A percentile compares a stretch with the other conserved stretches of the same genome.
phyloP scores from a whole-genome alignment of 2,797 vertebrate species.

The Pseudocheirus occidentalis region DNA sequence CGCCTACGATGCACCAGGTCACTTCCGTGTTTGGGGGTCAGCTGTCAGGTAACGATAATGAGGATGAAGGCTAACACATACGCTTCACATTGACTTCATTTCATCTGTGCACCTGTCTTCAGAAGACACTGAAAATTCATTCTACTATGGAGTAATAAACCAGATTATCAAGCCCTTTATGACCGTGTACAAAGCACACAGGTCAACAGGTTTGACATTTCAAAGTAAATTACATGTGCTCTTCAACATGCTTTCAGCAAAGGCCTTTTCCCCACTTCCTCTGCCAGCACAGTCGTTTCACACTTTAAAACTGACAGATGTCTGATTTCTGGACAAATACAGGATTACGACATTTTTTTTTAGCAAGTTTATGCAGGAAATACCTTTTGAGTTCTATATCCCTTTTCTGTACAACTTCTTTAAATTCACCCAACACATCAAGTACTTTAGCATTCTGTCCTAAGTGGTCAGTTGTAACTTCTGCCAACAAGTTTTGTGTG shows the following conservation, averaged over 20 bases:
- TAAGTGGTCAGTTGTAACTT: slow-evolving; percentile 76
- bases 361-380: slow-evolving; percentile 17
- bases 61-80: not conserved
- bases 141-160: not conserved
- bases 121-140: not conserved
- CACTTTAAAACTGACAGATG: not conserved
- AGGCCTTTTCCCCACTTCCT: not conserved
- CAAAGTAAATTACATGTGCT: not conserved
- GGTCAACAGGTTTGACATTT: not conserved
- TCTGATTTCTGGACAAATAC: not conserved
- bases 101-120: not conserved
- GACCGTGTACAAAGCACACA: not conserved
- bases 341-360: not conserved
- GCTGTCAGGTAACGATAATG: not conserved
- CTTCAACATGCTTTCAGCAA: not conserved
- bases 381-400: slow-evolving; percentile 88
- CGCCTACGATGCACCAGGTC: not conserved
- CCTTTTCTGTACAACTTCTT: slow-evolving; percentile 81
- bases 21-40: not conserved
- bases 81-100: not conserved
- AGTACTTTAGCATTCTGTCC: slow-evolving; percentile 75
- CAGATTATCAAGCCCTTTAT: not conserved
- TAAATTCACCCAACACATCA: slow-evolving; percentile 82
- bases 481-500: slow-evolving; percentile 83
- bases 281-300: not conserved